Base-by-base conservation (phyloP, 2,888 invertebrate genomes). In the Julus scanicus region DNA sequence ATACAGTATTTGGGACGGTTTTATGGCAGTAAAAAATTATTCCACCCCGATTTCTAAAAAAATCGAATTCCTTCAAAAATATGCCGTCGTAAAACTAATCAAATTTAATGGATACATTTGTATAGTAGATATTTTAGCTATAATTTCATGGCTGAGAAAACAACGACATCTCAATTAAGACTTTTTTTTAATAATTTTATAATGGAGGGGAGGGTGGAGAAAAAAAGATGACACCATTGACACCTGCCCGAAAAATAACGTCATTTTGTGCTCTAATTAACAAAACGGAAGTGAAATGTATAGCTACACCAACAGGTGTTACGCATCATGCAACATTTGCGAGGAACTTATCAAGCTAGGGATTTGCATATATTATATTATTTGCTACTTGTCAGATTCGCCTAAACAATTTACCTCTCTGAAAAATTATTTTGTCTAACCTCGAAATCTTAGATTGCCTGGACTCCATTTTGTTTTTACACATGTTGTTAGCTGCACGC, bases 181-280 rank as follows among this genome's bases (percentile, higher is more conserved):
- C n/a, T 2, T 57, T 57, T 57, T 57, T n/a, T 17, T n/a, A n/a
- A n/a, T n/a, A 44, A 44, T 44, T 44, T 44, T 44, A 6, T 44
- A 3, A 44, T n/a, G n/a, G n/a, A 53, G 15, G 9, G 5, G 53
- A 53, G 53, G 5, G 15, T 53, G 57, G 17, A 57, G n/a, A 57
- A 57, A 57, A 57, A 57, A 57, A n/a, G 53, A 53, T 57, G 17
- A 57, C 2, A 57, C 1, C n/a, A 57, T 2, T 57, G 57, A 57
- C 57, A 57, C 57, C 57, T 57, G 57, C 17, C 57, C 15, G 57
- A 57, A 57, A 57, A 57, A 57, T 57, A 57, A 57, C 57, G 57
- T 57, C 57, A 57, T n/a, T 57, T 15, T 57, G 57, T 57, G 57
- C 57, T 57, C 57, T 57, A n/a, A 57, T 57, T 57, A 57, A 15